A percentile compares a stretch with the other conserved stretches of the same genome.
Evolutionary conservation across 2,888 invertebrate genomes (phyloP).

Genomic region (Cerceris ruficornis): DNA sequence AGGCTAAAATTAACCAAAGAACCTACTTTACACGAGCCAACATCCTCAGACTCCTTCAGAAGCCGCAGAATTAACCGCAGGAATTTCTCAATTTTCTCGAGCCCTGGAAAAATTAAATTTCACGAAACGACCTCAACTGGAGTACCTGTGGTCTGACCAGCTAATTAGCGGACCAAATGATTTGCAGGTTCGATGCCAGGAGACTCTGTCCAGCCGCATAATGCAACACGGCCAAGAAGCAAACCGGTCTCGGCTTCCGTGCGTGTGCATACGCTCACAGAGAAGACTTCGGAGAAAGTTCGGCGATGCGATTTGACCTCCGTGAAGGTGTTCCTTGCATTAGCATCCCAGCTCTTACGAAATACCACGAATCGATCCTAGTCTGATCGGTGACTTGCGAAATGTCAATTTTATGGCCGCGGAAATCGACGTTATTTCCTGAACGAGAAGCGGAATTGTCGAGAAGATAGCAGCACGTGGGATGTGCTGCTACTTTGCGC

Average conservation of each 20-base stretch:
- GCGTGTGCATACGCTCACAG: constrained; percentile 20
- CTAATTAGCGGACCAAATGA: too few relatives aligned
- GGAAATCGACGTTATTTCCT: constrained; percentile 8
- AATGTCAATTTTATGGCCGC: not conserved
- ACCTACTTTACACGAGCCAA: too few relatives aligned
- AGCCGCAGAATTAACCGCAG: too few relatives aligned
- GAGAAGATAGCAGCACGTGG: too few relatives aligned
- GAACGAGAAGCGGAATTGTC: not conserved
- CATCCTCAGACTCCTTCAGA: too few relatives aligned
- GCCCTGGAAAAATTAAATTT: too few relatives aligned
- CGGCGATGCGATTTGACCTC: constrained; percentile 59
- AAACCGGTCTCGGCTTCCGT: constrained; percentile 34
- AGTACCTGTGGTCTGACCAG: too few relatives aligned
- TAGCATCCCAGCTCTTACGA: constrained; percentile 47
- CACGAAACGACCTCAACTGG: too few relatives aligned
- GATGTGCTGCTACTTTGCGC: too few relatives aligned
- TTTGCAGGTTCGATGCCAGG: not conserved
- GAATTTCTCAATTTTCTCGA: too few relatives aligned
- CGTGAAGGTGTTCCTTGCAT: constrained; percentile 44
- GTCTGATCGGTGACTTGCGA: not conserved
- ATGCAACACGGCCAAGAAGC: constrained; percentile 34
- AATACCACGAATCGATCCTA: constrained; percentile 20
- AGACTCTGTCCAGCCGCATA: not conserved
- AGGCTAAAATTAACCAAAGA: too few relatives aligned
- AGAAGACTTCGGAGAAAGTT: constrained; percentile 59